phyloP scores from a whole-genome alignment of 2,797 vertebrate genomes.

The Basileuterus tristriatus region DNA sequence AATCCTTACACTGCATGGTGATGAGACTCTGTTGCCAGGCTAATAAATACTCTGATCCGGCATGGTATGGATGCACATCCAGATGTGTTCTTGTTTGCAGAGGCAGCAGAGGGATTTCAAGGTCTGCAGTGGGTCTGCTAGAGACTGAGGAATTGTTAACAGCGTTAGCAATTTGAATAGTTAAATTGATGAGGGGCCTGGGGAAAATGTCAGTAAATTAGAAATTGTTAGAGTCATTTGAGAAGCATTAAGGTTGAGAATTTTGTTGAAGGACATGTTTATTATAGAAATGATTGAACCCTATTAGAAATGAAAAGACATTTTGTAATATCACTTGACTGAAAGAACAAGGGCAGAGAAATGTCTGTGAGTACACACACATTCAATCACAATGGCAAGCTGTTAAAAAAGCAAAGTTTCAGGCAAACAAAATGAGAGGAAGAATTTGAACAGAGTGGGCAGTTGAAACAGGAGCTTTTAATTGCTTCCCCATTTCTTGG shows the following conservation, averaged over 20 bases:
- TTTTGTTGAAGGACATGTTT: slow-evolving; percentile 46
- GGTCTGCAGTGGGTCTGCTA: slow-evolving; percentile 30
- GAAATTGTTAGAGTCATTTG: slow-evolving; percentile 32
- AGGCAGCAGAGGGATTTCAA: slow-evolving; percentile 40
- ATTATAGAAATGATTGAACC: slow-evolving; percentile 32
- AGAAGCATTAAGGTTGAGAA: slow-evolving; percentile 18
- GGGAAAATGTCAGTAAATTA: slow-evolving; percentile 56
- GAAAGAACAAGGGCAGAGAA: slow-evolving; percentile 8
- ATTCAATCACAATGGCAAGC: background rate
- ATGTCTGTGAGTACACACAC: background rate
- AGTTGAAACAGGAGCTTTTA: slow-evolving; percentile 51
- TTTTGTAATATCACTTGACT: slow-evolving; percentile 1
- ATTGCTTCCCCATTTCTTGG: slow-evolving; percentile 36
- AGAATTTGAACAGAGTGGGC: background rate
- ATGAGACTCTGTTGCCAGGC: background rate
- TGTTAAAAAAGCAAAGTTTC: slow-evolving; percentile 9
- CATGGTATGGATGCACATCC: background rate
- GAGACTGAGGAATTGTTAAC: slow-evolving; percentile 33
- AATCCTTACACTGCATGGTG: background rate
- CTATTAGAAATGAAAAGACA: background rate
- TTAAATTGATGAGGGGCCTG: slow-evolving; percentile 50
- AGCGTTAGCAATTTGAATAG: slow-evolving; percentile 53
- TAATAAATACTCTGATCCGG: slow-evolving; percentile 17
- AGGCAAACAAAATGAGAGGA: background rate
- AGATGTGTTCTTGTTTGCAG: slow-evolving; percentile 53